phyloP scores from a whole-genome alignment of 1,140 invertebrate species.

The Druon quercuslanigerum region DNA sequence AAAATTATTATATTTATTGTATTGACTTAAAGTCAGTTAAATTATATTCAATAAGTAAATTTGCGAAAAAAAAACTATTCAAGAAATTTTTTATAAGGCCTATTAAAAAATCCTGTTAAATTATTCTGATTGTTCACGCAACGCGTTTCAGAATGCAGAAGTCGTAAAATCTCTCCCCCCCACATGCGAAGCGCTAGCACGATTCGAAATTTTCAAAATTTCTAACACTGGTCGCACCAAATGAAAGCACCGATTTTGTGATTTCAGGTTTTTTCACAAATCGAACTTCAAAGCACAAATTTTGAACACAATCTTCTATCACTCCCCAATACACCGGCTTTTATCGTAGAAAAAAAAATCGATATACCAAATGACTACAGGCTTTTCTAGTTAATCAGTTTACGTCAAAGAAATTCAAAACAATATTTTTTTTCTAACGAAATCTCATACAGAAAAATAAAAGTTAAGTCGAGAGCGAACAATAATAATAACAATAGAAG shows the following conservation, averaged over 20 bases:
- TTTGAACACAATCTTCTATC: not conserved
- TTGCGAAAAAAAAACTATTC: no score
- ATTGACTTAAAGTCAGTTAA: no score
- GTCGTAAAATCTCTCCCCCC: not conserved
- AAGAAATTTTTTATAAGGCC: no score
- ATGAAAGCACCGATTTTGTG: not conserved
- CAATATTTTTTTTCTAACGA: not conserved
- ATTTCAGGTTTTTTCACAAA: constrained; percentile 4
- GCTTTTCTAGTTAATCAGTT: constrained; percentile 4
- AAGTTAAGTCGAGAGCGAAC: not conserved
- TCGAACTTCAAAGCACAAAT: not conserved
- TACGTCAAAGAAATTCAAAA: constrained; percentile 5
- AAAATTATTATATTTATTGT: no score
- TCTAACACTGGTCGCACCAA: constrained; percentile 5
- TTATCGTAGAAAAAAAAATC: not conserved
- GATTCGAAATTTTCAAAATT: not conserved
- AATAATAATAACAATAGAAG: not conserved
- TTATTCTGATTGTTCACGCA: not conserved
- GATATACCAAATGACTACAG: not conserved
- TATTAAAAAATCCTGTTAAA: no score
- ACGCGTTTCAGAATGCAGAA: constrained; percentile 16
- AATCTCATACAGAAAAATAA: not conserved
- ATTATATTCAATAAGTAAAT: no score
- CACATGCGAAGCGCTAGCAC: constrained; percentile 17
- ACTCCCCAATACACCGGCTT: constrained; percentile 15